Evolutionary conservation across 2,113 vertebrate species (phyloP).

Genomic region (Gopherus evgoodei): DNA sequence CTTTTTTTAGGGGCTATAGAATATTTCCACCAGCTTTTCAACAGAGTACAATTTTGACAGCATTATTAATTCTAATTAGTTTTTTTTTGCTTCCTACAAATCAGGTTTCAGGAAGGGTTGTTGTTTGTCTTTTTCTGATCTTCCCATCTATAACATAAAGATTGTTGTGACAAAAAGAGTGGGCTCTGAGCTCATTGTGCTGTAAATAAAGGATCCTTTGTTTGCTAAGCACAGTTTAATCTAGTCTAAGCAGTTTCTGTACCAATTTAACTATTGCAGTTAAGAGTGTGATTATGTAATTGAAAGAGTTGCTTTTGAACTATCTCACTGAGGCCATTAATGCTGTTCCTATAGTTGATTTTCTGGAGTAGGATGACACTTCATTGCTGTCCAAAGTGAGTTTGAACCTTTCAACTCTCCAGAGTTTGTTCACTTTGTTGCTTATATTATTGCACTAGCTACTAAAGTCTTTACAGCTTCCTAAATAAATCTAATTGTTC

Average conservation of each 20-base stretch:
- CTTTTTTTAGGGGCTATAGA: not conserved
- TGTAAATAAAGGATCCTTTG: not conserved
- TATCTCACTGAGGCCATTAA: constrained; percentile 80
- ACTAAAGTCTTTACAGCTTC: constrained; percentile 70
- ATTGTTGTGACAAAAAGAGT: not conserved
- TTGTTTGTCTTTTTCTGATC: not conserved
- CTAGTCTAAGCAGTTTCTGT: not conserved
- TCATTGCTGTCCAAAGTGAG: constrained; percentile 73
- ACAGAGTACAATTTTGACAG: not conserved
- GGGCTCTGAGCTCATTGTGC: not conserved
- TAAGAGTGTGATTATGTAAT: not conserved
- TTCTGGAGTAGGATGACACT: constrained; percentile 70
- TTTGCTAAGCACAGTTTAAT: not conserved
- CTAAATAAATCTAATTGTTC: constrained; percentile 74
- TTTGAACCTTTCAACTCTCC: constrained; percentile 65
- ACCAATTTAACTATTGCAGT: not conserved
- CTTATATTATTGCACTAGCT: constrained; percentile 74
- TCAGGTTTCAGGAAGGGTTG: not conserved
- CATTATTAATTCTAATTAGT: not conserved
- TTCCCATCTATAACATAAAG: not conserved
- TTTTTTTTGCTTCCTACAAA: not conserved
- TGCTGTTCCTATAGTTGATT: constrained; percentile 74
- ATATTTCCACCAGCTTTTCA: not conserved
- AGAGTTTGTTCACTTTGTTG: constrained; percentile 75
- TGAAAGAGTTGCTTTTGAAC: constrained; percentile 44